Base-by-base conservation (phyloP, 2,113 vertebrate genomes). In the Sorex araneus region DNA sequence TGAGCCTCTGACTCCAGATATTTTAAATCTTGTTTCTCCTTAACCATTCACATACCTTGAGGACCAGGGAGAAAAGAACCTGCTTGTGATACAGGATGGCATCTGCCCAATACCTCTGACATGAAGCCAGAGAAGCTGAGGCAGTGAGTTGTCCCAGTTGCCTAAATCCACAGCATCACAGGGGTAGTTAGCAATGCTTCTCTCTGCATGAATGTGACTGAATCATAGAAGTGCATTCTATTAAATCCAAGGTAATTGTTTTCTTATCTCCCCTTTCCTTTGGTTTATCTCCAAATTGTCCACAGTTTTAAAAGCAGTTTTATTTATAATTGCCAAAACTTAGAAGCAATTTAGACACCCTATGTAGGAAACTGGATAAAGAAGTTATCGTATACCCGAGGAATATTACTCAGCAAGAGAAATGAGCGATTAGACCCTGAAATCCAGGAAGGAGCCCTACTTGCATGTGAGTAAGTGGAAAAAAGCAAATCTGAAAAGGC, bases 121-220 rank as follows among this genome's bases (percentile, higher is more conserved):
- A 3, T 2, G 2, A 27, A 1, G 13, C 11, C 27, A 60, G 36
- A 3, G 23, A 47, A 50, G 25, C 30, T 23, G 43, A 32, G 15
- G 0, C 63, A 32, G 50, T 25, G 50, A 47, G 16, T 8, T 12
- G 3, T 2, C 8, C 6, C 30, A 10, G n/a, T 25, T 69, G 43
- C 28, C 28, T 25, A n/a, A 36, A 60, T 28, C 43, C 13, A 5
- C 10, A 73, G 30, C 69, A 70, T 13, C 18, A 3, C 34, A 3
- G 4, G 15, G 57, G 0, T 50, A 28, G 30, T 43, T 18, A 32
- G 2, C 34, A 7, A 16, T 2, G 2, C 27, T 32, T 28, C 11
- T 23, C 0, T 0, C 8, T 12, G 15, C 7, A 0, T 0, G 18
- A n/a, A 40, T 32, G 64, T 8, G 40, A 57, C 47, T 47, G 15